Evolutionary conservation across 1,140 invertebrate genomes (phyloP), one percentile per base, ranked within the genome.

Genomic region (Hesperophylax magnus): DNA sequence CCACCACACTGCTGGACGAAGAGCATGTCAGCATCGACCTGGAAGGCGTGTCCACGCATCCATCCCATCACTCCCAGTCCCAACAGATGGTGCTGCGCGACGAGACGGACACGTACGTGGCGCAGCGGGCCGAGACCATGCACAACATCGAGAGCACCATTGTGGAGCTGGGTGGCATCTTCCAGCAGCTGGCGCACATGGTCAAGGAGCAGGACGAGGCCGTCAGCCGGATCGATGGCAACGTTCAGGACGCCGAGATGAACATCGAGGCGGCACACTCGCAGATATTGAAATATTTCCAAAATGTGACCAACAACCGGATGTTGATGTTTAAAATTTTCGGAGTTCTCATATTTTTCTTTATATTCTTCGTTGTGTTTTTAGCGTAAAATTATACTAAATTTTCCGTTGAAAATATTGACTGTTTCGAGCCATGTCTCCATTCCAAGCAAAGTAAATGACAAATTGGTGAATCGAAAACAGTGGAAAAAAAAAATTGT

Each of bases 311-410:
- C 14, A 98, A 96, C 60, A 99, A 99, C 91, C 93, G 98, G 85
- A 99, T 98, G 96, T 92, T 99, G 14, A 99, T 99, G 97, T 96
- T 99, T 85, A 99, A 99, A 93, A 95, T 99, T 81, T 99, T 99
- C 91, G 98, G 94, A 76, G 96, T 99, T 72, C 91, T 99, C 31
- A 98, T 99, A 92, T 95, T 99, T 87, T 99, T 99, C 92, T 99
- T 99, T 88, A 95, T 99, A 87, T 97, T 99, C 87, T 99, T 99
- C 92, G 95, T 99, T 87, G 94, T 99, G 85, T 99, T 99, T 90
- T 90, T 97, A 90, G 94, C 96, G 85, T 97, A 93, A 87, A 58
- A 53, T 54, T 17, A 71, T 77, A 20, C 9, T 0, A 58, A 22
- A 61, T 18, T 58, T 18, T 58, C 52, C 22, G 22, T 18, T 56